Evolutionary conservation across 2,888 invertebrate species (phyloP).

Genomic region (Pardosa pseudoannulata): DNA sequence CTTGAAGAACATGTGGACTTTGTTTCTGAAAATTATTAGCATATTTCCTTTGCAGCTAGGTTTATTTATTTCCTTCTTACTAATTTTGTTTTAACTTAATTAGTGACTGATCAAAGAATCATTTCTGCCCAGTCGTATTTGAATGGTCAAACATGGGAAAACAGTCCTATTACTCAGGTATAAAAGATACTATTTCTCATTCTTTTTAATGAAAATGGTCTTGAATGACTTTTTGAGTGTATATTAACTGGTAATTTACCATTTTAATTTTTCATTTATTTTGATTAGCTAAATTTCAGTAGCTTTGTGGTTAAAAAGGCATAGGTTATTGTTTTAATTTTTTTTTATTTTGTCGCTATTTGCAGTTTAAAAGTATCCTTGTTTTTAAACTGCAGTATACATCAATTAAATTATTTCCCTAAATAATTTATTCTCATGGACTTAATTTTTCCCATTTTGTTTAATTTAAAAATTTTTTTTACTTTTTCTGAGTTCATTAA

Average conservation of each 20-base stretch:
- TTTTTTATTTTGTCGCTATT: no score
- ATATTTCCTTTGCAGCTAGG: constrained; percentile 44
- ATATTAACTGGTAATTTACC: constrained; percentile 1
- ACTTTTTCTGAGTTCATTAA: no score
- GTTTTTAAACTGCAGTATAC: no score
- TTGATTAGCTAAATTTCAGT: no score
- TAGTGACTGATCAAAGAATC: constrained; percentile 60
- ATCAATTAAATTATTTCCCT: no score
- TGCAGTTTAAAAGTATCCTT: no score
- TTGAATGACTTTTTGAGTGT: constrained; percentile 35
- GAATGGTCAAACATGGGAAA: constrained; percentile 60
- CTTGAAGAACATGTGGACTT: neutral
- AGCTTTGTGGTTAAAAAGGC: no score
- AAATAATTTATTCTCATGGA: no score
- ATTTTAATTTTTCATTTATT: neutral
- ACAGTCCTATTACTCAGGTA: constrained; percentile 56
- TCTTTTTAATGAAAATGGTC: constrained; percentile 41
- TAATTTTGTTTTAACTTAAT: constrained; percentile 69
- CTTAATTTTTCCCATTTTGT: no score
- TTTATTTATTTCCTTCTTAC: constrained; percentile 41
- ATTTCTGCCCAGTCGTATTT: constrained; percentile 57
- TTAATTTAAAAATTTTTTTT: no score
- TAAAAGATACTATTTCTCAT: constrained; percentile 66
- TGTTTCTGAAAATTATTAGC: constrained; percentile 12
- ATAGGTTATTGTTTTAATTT: no score